Conservation (phyloP, 2,888 invertebrate species). For the Halictus ligatus region DNA sequence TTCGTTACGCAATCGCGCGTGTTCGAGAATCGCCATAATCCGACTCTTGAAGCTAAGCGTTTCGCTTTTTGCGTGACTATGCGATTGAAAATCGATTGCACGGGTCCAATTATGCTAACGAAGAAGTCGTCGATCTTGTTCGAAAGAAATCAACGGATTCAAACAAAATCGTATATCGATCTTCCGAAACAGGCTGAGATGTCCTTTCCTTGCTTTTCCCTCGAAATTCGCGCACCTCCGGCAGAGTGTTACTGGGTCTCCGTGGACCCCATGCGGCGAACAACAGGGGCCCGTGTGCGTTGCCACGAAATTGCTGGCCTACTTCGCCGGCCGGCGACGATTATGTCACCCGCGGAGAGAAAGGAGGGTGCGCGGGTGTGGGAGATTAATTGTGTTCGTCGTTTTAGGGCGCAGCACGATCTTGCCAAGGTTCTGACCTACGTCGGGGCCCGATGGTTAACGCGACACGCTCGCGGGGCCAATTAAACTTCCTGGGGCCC, state of each 20-base stretch:
- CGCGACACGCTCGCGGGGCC: slow-evolving; percentile 54
- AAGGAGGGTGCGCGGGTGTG: slow-evolving; percentile 74
- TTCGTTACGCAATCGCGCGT: slow-evolving; percentile 28
- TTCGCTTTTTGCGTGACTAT: not conserved
- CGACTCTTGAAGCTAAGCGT: slow-evolving; percentile 17
- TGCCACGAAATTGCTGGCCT: slow-evolving; percentile 61
- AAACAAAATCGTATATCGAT: not conserved
- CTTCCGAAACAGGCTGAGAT: not conserved
- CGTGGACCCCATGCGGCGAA: slow-evolving; percentile 16
- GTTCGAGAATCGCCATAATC: slow-evolving; percentile 18
- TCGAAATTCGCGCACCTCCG: not conserved
- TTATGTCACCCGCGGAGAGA: slow-evolving; percentile 73
- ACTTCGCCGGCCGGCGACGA: slow-evolving; percentile 62
- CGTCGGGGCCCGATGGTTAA: slow-evolving; percentile 54
- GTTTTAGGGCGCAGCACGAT: slow-evolving; percentile 67
- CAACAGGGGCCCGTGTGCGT: slow-evolving; percentile 20
- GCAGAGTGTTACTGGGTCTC: not conserved
- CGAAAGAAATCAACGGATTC: not conserved
- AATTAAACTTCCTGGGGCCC: slow-evolving; percentile 52
- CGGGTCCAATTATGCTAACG: slow-evolving; percentile 54
- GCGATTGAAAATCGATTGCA: slow-evolving; percentile 38
- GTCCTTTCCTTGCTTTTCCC: not conserved
- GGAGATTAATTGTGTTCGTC: slow-evolving; percentile 74
- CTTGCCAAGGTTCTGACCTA: slow-evolving; percentile 63
- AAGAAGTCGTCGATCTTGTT: slow-evolving; percentile 48